Base-by-base conservation (phyloP, 2,113 vertebrate genomes). In the Notothenia rossii region DNA sequence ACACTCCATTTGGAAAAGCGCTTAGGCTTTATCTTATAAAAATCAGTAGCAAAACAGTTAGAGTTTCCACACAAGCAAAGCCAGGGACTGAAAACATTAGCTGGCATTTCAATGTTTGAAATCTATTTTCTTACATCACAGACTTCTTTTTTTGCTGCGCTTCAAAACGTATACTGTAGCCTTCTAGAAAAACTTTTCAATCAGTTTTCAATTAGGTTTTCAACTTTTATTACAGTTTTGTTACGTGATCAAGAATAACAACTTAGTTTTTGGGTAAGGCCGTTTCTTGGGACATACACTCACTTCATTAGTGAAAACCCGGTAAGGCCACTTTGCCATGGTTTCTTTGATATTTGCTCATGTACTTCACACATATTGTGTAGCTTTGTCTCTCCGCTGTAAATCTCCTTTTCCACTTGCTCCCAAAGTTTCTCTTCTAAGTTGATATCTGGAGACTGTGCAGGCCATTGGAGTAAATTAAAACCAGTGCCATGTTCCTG, bases 391-490 rank as follows among this genome's bases (percentile, higher is more conserved):
- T 65, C 7, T 14, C 48, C 2, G 10, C 4, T 55, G 13, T 58
- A 64, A 62, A 64, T 53, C 22, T 40, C 8, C 10, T 15, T 1
- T 40, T 62, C 55, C 45, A 51, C 51, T 33, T 64, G n/a, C 53
- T 66, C 59, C 48, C 72, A 50, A 50, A 56, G 55, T 22, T 69
- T 6, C 53, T 78, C 18, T 11, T 2, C 18, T 40, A 5, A 29
- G n/a, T 18, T 43, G 18, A 61, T 17, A 59, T 68, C 18, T 74
- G 58, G 9, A 65, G 18, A 33, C 46, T 55, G 75, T n/a, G n/a
- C 12, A 4, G 58, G 10, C 64, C 58, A 60, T 51, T 72, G 43
- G n/a, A 63, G 50, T 53, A 80, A 72, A 75, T 79, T 61, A 72
- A 66, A 71, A 55, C 40, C 43, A 10, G 46, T 4, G 25, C 48